A percentile compares a stretch with the other conserved stretches of the same genome.
phyloP scores from a whole-genome alignment of 92 coral and sea anemone species.

The Epizoanthus rinbou region DNA sequence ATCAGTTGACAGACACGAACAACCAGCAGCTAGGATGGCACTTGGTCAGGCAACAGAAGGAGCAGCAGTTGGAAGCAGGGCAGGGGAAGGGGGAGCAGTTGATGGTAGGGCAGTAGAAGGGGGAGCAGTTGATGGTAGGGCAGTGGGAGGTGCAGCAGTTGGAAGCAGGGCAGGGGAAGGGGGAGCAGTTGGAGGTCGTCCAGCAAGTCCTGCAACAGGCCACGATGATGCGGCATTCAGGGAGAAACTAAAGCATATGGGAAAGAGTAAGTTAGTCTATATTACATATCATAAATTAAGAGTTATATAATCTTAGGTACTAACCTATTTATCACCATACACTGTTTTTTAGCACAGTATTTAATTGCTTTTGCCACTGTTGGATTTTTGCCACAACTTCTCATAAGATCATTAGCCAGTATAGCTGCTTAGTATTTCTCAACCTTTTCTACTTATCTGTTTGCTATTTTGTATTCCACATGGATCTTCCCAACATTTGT shows the following conservation, averaged over 20 bases:
- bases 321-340: no score
- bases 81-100: not conserved
- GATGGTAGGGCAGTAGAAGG: not conserved
- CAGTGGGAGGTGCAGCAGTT: not conserved
- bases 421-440: no score
- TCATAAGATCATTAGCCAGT: no score
- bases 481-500: no score
- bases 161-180: not conserved
- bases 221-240: conserved; percentile 72
- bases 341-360: no score
- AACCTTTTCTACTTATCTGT: no score
- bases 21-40: not conserved
- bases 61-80: not conserved
- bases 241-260: conserved; percentile 88
- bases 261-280: conserved; percentile 86
- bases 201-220: conserved; percentile 31
- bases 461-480: no score
- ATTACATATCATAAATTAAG: no score
- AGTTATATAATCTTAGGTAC: no score
- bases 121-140: not conserved
- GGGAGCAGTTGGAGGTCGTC: not conserved
- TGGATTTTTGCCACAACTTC: no score
- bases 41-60: not conserved
- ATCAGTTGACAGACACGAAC: conserved; percentile 1
- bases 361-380: no score